phyloP scores from a whole-genome alignment of 2,888 invertebrate species.

The Xestia xanthographa region DNA sequence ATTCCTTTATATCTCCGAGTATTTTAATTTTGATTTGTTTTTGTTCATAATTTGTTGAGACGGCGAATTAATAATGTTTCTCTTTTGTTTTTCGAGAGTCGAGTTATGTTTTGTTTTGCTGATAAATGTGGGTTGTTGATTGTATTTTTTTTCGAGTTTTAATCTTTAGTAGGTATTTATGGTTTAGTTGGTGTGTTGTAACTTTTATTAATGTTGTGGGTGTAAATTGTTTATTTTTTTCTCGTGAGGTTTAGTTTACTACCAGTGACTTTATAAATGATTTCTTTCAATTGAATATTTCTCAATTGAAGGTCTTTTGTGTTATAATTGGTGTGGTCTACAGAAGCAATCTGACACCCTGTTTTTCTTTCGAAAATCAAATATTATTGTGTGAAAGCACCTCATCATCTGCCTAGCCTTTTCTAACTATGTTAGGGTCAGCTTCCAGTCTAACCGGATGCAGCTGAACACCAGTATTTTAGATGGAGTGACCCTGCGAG shows the following conservation, averaged over 20 bases:
- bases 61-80: conserved; percentile 32
- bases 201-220: background rate
- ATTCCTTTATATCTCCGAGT: conserved; percentile 69
- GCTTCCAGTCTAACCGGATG: too few relatives aligned
- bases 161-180: conserved; percentile 1
- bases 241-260: background rate
- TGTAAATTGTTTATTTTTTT: background rate
- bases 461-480: too few relatives aligned
- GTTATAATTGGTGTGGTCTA: background rate
- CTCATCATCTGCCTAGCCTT: too few relatives aligned
- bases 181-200: conserved; percentile 4
- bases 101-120: conserved; percentile 12
- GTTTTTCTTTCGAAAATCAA: too few relatives aligned
- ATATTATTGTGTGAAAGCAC: background rate
- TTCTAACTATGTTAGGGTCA: too few relatives aligned
- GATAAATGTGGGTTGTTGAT: conserved; percentile 22
- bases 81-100: conserved; percentile 25
- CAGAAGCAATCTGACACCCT: too few relatives aligned
- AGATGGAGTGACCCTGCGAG: too few relatives aligned
- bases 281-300: background rate
- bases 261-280: background rate
- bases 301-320: background rate
- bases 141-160: background rate
- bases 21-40: conserved; percentile 64
- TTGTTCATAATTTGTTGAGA: conserved; percentile 52